Evolutionary conservation across 2,113 vertebrate species (phyloP).

Genomic region (Tichodroma muraria): DNA sequence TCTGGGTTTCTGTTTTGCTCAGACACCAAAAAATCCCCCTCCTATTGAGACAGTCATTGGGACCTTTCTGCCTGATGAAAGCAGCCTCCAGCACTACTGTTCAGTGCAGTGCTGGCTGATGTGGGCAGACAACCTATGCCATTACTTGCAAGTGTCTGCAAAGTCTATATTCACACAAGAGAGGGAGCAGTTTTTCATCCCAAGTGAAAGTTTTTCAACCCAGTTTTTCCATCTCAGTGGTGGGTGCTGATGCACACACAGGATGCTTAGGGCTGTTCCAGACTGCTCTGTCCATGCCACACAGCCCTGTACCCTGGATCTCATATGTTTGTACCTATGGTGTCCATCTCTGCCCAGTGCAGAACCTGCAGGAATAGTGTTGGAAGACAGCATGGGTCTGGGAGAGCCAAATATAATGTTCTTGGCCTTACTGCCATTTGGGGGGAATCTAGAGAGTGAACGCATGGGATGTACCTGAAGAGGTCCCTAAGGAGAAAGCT

Average conservation of each 20-base stretch:
- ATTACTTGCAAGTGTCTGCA: background rate
- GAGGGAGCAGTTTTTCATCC: background rate
- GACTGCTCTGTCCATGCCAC: background rate
- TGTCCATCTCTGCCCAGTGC: background rate
- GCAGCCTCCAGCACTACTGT: background rate
- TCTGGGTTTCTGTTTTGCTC: background rate
- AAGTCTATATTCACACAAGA: background rate
- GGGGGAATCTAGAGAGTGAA: rapidly evolving
- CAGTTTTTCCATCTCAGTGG: no score
- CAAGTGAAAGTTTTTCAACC: no score
- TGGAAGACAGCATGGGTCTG: background rate
- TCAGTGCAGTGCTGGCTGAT: background rate
- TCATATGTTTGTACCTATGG: background rate
- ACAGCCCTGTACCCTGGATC: background rate
- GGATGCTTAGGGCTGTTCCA: background rate
- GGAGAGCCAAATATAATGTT: background rate
- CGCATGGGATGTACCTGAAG: background rate
- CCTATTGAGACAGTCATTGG: background rate
- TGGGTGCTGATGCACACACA: background rate
- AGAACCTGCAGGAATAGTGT: background rate
- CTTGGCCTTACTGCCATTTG: background rate
- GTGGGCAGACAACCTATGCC: background rate
- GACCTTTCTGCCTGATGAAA: background rate
- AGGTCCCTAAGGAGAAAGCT: background rate
- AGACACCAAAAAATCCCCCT: background rate